These are phyloP conservation scores for Bombus waltoni DNA, from an alignment of 1,140 invertebrate genomes.

Conservation along the genomic window DNA sequence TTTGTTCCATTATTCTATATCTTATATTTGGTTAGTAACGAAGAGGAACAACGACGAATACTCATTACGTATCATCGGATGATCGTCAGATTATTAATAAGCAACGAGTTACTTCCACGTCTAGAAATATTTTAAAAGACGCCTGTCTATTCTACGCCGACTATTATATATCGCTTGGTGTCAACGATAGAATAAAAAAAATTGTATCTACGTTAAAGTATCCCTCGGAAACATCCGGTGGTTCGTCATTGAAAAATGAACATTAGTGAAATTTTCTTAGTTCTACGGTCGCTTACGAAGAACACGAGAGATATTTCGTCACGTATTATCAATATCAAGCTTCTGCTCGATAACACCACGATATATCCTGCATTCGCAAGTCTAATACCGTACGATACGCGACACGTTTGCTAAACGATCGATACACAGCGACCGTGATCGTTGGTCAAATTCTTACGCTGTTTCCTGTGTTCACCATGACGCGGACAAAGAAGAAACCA, in stretches of 20 bases:
- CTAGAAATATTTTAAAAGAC: background rate
- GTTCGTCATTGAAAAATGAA: too few relatives aligned
- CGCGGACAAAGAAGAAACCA: background rate
- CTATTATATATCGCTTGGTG: background rate
- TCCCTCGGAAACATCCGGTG: too few relatives aligned
- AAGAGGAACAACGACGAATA: background rate
- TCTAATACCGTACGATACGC: conserved; percentile 16
- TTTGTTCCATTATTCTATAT: too few relatives aligned
- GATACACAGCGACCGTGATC: conserved; percentile 24
- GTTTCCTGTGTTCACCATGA: background rate
- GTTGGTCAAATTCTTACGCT: background rate
- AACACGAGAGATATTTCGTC: conserved; percentile 23
- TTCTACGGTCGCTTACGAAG: background rate
- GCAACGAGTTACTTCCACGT: background rate
- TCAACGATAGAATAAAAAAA: background rate
- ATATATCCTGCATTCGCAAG: conserved; percentile 15
- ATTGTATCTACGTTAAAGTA: background rate
- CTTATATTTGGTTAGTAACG: too few relatives aligned
- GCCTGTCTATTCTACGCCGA: background rate
- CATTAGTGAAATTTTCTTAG: background rate
- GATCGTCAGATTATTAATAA: background rate
- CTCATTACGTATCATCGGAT: background rate
- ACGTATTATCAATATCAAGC: conserved; percentile 47
- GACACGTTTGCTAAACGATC: background rate
- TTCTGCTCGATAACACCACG: conserved; percentile 23